A percentile compares a stretch with the other conserved stretches of the same genome.
Evolutionary conservation across 2,888 invertebrate genomes (phyloP).

Genomic region (Griposia aprilina): DNA sequence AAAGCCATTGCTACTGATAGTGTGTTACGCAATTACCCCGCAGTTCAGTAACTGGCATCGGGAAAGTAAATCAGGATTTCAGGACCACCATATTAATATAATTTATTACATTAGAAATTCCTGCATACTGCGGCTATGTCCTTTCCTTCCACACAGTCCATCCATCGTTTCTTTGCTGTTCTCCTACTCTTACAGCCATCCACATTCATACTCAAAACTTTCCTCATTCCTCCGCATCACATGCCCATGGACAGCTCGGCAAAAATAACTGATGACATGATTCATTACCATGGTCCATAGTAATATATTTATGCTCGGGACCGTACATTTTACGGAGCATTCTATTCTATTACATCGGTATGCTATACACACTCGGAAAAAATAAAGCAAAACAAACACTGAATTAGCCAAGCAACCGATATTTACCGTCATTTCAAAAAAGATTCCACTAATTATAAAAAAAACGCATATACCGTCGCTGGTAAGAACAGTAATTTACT

Average conservation of each 20-base stretch:
- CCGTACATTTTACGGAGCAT: not conserved
- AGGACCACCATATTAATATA: no score
- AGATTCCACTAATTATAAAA: slow-evolving; percentile 29
- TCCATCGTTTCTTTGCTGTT: not conserved
- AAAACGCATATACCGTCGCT: not conserved
- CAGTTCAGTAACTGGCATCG: no score
- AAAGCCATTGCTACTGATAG: no score
- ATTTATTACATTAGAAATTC: no score
- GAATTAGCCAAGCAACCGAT: not conserved
- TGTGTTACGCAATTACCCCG: no score
- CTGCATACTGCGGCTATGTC: no score
- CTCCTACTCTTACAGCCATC: not conserved
- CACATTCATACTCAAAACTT: not conserved
- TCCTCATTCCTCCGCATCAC: no score
- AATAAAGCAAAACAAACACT: slow-evolving; percentile 6
- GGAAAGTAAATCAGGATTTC: no score
- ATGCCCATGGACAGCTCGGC: no score
- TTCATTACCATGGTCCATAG: no score
- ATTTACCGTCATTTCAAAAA: slow-evolving; percentile 21
- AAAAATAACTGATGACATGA: no score
- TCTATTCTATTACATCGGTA: not conserved
- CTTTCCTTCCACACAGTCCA: not conserved
- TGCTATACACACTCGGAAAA: not conserved
- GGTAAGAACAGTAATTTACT: not conserved
- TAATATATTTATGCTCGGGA: no score